Evolutionary conservation across 1,140 invertebrate genomes (phyloP).

Genomic region (Drosophila sp.): DNA sequence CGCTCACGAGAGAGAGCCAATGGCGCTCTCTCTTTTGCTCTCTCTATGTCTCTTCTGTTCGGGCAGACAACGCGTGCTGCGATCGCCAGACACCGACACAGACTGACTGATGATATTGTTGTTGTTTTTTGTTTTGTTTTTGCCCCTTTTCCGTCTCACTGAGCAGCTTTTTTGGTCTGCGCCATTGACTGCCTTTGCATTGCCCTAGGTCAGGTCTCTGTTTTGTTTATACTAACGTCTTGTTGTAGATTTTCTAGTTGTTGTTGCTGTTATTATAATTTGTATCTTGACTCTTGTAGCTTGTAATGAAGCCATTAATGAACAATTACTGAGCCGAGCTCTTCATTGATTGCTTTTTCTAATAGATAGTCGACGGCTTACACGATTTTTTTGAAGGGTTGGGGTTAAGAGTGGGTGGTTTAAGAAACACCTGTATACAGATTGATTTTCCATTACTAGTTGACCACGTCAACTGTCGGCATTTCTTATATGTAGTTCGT

Average conservation of each 20-base stretch:
- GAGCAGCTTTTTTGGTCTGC: background rate
- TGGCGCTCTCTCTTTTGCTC: background rate
- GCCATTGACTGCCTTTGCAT: constrained; percentile 40
- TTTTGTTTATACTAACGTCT: constrained; percentile 55
- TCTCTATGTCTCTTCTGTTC: constrained; percentile 30
- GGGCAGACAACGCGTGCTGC: constrained; percentile 61
- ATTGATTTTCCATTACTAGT: background rate
- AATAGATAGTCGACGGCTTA: background rate
- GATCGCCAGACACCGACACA: constrained; percentile 28
- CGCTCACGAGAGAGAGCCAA: constrained; percentile 16
- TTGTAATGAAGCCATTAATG: constrained; percentile 78
- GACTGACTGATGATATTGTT: constrained; percentile 22
- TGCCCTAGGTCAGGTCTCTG: constrained; percentile 76
- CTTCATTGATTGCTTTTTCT: constrained; percentile 63
- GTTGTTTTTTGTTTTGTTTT: too few species aligned
- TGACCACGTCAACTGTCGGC: background rate
- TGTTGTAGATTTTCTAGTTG: too few species aligned
- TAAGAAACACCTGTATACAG: too few species aligned
- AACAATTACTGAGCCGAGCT: constrained; percentile 60
- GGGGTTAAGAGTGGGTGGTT: background rate
- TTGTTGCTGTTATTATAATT: constrained; percentile 39
- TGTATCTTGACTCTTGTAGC: constrained; percentile 30
- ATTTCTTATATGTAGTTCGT: background rate
- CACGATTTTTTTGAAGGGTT: constrained; percentile 1
- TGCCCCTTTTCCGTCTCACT: background rate